Base-by-base conservation (phyloP, 1,140 invertebrate species). In the Eumaeus atala region DNA sequence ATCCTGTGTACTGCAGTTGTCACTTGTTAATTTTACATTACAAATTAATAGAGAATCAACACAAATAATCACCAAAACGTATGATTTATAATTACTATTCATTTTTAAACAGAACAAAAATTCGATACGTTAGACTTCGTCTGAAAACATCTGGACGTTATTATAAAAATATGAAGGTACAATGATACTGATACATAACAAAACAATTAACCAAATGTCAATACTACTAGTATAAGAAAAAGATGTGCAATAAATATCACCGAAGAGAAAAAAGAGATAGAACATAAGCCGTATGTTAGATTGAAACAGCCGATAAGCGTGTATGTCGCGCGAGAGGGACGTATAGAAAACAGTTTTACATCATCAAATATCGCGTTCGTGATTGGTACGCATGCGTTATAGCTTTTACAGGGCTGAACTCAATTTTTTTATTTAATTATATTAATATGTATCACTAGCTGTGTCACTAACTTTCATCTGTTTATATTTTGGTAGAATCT, bases 351-450 rank as follows among this genome's bases (percentile, higher is more conserved):
- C 73, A 78, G 70, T 72, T 58, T 56, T 54, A 66, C 70, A 74
- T 72, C 67, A 76, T 72, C 59, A 65, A 65, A 70, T 76, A 73
- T 72, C 70, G 61, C 64, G 54, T 61, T 75, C 66, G 66, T 61
- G 72, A 72, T 78, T 81, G 78, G 78, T 73, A 82, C 83, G 80
- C 83, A 84, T 86, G 83, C 83, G 80, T 86, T 72, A 84, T 72
- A 70, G 47, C 51, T 59, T 57, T 40, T n/a, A 14, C 78, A 83
- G 82, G 70, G 63, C 38, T 58, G 74, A 66, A 78, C 50, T 80
- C 9, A 38, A 52, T 53, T 12, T 36, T 36, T 38, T 38, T 16
- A 18, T 18, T 9, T 35, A 28, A 12, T 48, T 37, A 6, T 9
- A 37, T 49, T 14, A 21, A 12, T n/a, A 28, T 28, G 6, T 28